Evolutionary conservation across 2,797 vertebrate species (phyloP).

Genomic region (Enteromius treurensis): DNA sequence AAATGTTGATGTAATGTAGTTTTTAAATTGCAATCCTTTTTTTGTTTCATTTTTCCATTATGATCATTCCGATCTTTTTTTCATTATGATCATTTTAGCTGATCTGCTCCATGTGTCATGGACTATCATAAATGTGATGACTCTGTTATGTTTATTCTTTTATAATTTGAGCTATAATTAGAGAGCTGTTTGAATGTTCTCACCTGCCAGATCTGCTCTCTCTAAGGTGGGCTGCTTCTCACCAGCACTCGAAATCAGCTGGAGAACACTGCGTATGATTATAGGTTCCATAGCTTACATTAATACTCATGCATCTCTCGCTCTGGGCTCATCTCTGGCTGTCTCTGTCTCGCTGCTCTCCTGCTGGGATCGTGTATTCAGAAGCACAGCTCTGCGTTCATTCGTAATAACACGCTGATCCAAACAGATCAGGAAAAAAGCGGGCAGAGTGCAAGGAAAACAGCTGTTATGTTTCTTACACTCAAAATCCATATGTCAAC

Average conservation of each 20-base stretch:
- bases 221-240: neutral
- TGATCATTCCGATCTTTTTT: too few species aligned
- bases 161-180: conserved; percentile 1
- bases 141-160: neutral
- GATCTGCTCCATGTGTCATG: neutral
- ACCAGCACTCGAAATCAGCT: neutral
- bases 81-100: too few species aligned
- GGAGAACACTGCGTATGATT: conserved; percentile 19
- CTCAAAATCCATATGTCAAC: conserved; percentile 35
- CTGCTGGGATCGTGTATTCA: conserved; percentile 42
- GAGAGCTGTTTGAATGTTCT: neutral
- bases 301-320: conserved; percentile 47
- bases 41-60: too few species aligned
- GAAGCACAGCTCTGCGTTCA: conserved; percentile 33
- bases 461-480: conserved; percentile 36
- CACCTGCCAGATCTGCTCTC: conserved; percentile 18
- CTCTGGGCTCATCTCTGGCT: conserved; percentile 20
- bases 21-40: neutral
- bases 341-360: conserved; percentile 30
- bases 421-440: conserved; percentile 45
- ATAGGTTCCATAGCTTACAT: conserved; percentile 43
- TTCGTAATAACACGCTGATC: conserved; percentile 47
- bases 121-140: neutral
- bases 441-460: conserved; percentile 31
- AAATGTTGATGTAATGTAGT: neutral